Percentiles rank a stretch among this genome's conserved stretches.
phyloP scores from a whole-genome alignment of 2,113 vertebrate genomes.

The Lophochroa leadbeateri region DNA sequence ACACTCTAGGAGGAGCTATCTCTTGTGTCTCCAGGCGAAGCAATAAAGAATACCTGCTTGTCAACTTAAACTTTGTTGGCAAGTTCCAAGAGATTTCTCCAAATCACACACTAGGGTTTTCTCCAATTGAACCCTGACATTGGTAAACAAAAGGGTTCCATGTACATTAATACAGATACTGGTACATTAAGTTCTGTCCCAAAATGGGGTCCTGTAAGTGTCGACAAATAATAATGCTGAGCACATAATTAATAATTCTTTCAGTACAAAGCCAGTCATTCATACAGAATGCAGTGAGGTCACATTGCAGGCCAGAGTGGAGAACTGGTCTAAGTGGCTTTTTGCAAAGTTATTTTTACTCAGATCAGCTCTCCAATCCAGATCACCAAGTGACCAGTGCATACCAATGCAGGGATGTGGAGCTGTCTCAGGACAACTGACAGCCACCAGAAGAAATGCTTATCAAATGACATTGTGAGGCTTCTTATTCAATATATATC shows the following conservation, averaged over 20 bases:
- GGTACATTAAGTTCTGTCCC: not conserved
- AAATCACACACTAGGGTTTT: not conserved
- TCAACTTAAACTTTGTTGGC: too few species aligned
- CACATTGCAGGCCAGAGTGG: not conserved
- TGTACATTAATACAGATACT: not conserved
- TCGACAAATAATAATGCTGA: not conserved
- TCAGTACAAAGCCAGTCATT: not conserved
- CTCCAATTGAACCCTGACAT: not conserved
- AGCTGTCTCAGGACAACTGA: not conserved
- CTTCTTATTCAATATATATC: not conserved
- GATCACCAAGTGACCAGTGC: not conserved
- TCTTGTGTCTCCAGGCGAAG: too few species aligned
- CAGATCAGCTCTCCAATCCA: not conserved
- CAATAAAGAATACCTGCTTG: too few species aligned
- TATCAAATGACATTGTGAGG: not conserved
- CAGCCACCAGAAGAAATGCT: not conserved
- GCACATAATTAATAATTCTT: accelerated
- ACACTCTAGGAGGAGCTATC: too few species aligned
- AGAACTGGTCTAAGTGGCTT: not conserved
- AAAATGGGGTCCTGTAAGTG: not conserved
- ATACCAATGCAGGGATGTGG: not conserved
- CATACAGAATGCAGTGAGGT: not conserved
- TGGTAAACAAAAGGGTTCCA: not conserved
- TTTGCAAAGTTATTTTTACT: not conserved
- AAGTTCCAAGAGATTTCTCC: too few species aligned